A percentile compares a stretch with the other conserved stretches of the same genome.
phyloP scores from a whole-genome alignment of 2,113 vertebrate species.

The Emydura subglobosa region DNA sequence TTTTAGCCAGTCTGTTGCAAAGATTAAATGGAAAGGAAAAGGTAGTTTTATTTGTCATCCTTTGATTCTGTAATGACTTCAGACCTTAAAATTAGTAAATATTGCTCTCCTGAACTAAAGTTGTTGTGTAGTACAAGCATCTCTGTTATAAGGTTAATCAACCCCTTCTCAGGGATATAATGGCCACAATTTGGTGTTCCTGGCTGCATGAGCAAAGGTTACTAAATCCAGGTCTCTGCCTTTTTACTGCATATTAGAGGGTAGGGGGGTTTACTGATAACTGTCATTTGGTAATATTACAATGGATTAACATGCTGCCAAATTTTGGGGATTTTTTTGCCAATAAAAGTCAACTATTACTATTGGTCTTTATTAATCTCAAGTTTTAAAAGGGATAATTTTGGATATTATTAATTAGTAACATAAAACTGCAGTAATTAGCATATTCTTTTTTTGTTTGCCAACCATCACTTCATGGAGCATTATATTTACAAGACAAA shows the following conservation, averaged over 20 bases:
- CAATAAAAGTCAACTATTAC: not conserved
- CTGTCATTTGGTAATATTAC: not conserved
- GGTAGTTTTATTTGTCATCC: slow-evolving; percentile 75
- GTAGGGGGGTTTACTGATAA: not conserved
- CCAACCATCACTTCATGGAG: not conserved
- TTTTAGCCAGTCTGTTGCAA: slow-evolving; percentile 98
- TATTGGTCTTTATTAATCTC: not conserved
- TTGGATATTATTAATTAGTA: not conserved
- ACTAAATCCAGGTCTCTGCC: not conserved
- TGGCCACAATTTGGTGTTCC: not conserved
- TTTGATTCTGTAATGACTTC: not conserved
- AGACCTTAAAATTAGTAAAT: not conserved
- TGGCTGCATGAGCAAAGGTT: not conserved
- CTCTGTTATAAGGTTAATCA: not conserved
- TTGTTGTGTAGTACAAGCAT: not conserved
- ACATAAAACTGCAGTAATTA: not conserved
- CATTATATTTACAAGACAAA: not conserved
- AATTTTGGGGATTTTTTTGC: not conserved
- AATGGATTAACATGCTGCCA: not conserved
- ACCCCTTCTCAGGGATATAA: not conserved
- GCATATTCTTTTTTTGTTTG: not conserved
- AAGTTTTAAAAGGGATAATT: not conserved
- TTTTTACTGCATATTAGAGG: not conserved
- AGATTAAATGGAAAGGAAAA: slow-evolving; percentile 98
- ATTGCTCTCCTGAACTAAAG: not conserved